Evolutionary conservation across 2,797 vertebrate genomes (phyloP).

Genomic region (Macroramphosus scolopax): DNA sequence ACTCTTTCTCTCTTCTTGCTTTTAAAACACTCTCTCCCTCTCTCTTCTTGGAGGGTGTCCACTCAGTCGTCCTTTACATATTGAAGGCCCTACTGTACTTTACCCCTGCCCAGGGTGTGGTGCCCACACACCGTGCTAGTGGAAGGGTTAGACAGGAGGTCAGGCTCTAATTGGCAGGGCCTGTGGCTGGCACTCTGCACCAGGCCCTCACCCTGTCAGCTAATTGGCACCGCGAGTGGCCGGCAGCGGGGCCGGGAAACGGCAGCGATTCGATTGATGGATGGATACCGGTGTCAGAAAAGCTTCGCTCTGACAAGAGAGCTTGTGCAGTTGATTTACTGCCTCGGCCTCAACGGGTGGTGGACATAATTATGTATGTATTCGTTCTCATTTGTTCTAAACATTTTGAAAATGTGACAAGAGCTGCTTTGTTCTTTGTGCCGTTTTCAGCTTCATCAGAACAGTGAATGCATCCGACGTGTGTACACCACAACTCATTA

Average conservation of each 20-base stretch:
- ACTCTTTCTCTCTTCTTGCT: constrained; percentile 2
- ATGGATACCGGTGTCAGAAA: constrained; percentile 69
- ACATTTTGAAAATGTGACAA: too few species aligned
- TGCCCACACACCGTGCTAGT: constrained; percentile 63
- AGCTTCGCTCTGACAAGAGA: constrained; percentile 67
- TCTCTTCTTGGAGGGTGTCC: constrained; percentile 33
- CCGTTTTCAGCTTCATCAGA: constrained; percentile 8
- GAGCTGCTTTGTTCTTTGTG: too few species aligned
- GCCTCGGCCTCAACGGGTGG: constrained; percentile 38
- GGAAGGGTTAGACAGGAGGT: constrained; percentile 53
- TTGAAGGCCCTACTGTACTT: constrained; percentile 15
- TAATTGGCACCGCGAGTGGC: constrained; percentile 77
- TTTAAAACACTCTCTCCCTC: not conserved
- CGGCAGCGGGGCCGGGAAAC: constrained; percentile 36
- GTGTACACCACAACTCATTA: constrained; percentile 2
- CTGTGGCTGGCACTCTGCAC: constrained; percentile 63
- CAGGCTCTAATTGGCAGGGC: constrained; percentile 76
- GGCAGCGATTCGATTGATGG: constrained; percentile 68
- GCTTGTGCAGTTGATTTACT: constrained; percentile 70
- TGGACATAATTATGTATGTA: constrained; percentile 41
- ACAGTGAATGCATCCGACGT: constrained; percentile 7
- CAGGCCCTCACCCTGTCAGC: constrained; percentile 65
- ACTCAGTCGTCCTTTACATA: constrained; percentile 45
- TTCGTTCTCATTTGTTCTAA: constrained; percentile 33
- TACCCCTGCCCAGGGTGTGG: constrained; percentile 42